phyloP scores from a whole-genome alignment of 2,797 vertebrate genomes.

The Tragopan temminckii region DNA sequence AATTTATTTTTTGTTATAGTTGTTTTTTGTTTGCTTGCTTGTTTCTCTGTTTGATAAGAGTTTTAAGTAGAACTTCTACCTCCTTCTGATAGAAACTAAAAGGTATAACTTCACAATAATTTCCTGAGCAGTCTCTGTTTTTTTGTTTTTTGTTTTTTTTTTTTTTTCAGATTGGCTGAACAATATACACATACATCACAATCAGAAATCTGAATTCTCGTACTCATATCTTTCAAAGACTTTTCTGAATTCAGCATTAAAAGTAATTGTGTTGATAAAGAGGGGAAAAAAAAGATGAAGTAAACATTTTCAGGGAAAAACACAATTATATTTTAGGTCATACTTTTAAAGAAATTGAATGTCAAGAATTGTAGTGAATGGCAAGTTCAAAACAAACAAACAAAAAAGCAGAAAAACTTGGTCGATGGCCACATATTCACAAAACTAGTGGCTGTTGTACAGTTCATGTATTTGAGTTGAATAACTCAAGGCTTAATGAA shows the following conservation, averaged over 20 bases:
- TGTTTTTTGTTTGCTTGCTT: too few relatives aligned
- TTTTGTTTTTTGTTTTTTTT: neutral
- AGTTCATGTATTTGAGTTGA: neutral
- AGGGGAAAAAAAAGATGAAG: neutral
- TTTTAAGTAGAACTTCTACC: neutral
- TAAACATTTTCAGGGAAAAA: neutral
- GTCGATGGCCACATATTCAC: neutral
- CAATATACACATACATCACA: neutral
- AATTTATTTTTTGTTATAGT: neutral
- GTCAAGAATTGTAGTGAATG: neutral
- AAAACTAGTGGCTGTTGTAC: neutral
- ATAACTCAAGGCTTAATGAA: neutral
- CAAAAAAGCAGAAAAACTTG: neutral
- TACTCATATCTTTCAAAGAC: neutral
- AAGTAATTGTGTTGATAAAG: neutral
- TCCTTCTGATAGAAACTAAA: neutral
- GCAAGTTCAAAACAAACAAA: neutral
- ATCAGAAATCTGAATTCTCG: neutral
- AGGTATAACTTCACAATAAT: neutral
- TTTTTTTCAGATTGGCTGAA: neutral
- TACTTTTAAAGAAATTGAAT: neutral
- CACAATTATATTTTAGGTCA: neutral
- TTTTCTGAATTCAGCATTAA: neutral
- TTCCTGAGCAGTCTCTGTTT: neutral
- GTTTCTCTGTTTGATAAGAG: neutral